Evolutionary conservation across 2,888 invertebrate species (phyloP), one percentile per base, ranked within the genome.

Genomic region (Noctua janthina): DNA sequence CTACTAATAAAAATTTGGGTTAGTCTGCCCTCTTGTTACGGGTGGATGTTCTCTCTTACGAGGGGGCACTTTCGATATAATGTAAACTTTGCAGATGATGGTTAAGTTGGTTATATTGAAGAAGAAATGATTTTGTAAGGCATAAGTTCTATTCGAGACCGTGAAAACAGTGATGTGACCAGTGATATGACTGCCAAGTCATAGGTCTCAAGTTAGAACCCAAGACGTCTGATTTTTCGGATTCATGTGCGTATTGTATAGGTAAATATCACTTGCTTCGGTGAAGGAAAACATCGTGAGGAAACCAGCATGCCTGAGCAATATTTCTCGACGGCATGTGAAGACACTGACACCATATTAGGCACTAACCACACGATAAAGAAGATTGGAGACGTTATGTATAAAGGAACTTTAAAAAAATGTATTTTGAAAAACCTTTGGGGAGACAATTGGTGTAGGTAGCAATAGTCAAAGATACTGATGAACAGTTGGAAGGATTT

Each of bases 1-100:
- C 83, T 84, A 88, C 85, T 90, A 89, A 89, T 89, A 87, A 82
- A 86, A 89, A 89, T 72, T 74, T 83, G 82, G 88, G 88, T 81
- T 77, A 86, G 80, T 67, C 80, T 78, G 84, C 71, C 78, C 79
- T 80, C 81, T 78, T 87, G 87, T 81, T 86, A 87, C 49, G 87
- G 87, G 64, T 87, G 78, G 86, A 78, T 84, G 84, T 81, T 78
- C 39, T 74, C 72, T 86, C 81, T 87, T 81, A 81, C 35, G 43
- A 86, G 68, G 73, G 86, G 70, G 29, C 78, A 74, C 35, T 84
- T 86, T 67, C 49, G 70, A 71, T 54, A 59, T 83, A 81, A 85
- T 74, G 59, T 84, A 62, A 59, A 71, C 84, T 84, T 74, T 86
- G 70, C 66, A 54, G 51, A 43, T 8, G 35, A 69, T 83, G 49